Conservation (phyloP, 2,888 invertebrate species). For the Eledone cirrhosa region DNA sequence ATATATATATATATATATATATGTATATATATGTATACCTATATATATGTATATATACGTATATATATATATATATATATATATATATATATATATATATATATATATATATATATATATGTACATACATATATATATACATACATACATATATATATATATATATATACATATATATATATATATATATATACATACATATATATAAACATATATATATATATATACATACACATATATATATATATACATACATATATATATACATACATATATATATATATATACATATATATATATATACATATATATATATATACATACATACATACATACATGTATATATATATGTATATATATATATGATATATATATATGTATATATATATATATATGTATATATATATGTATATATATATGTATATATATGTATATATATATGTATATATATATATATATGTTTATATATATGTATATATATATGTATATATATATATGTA, state of each 20-base stretch:
- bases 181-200: conserved; percentile 8
- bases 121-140: not conserved
- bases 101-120: conserved; percentile 20
- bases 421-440: not conserved
- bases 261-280: not conserved
- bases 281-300: not conserved
- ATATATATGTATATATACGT: not conserved
- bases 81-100: not conserved
- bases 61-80: conserved; percentile 7
- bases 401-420: not conserved
- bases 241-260: not conserved
- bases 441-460: not conserved
- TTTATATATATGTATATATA: not conserved
- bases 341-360: not conserved
- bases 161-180: conserved; percentile 18
- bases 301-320: not conserved
- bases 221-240: not conserved
- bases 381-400: not conserved
- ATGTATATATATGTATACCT: conserved; percentile 24
- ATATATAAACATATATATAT: not conserved
- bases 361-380: not conserved
- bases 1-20: conserved; percentile 24
- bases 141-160: not conserved
- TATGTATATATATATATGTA: not conserved
- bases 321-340: not conserved